These are phyloP conservation scores for Drosophila cognata DNA, from an alignment of 2,888 invertebrate genomes.

Conservation along the genomic window DNA sequence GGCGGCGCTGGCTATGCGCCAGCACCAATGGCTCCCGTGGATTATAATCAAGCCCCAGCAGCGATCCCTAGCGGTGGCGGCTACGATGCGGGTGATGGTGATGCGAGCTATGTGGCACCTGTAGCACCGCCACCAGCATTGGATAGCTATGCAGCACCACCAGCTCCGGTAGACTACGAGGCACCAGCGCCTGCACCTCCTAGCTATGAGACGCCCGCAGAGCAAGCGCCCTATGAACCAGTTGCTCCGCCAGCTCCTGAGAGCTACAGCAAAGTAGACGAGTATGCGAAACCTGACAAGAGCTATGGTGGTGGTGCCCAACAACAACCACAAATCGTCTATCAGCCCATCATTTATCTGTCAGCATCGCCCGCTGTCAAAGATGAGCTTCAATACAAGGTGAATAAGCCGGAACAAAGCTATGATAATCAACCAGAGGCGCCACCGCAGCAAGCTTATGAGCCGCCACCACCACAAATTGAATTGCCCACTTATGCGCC, in stretches of 20 bases:
- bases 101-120: conserved; percentile 56
- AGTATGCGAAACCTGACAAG: conserved; percentile 33
- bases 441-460: conserved; percentile 4
- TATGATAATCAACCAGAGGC: conserved; percentile 26
- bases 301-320: conserved; percentile 31
- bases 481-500: conserved; percentile 15
- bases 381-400: conserved; percentile 9
- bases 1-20: conserved; percentile 40
- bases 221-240: conserved; percentile 30
- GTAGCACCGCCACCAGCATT: conserved; percentile 29
- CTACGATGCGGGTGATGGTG: conserved; percentile 55
- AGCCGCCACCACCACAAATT: conserved; percentile 8
- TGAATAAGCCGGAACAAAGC: conserved; percentile 10
- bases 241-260: conserved; percentile 35
- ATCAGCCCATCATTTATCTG: conserved; percentile 80
- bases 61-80: conserved; percentile 23
- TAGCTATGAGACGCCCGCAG: conserved; percentile 27
- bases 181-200: conserved; percentile 16
- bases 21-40: conserved; percentile 15
- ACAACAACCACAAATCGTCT: conserved; percentile 67
- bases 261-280: conserved; percentile 43
- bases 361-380: conserved; percentile 47
- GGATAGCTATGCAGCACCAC: conserved; percentile 18
- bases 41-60: conserved; percentile 35
- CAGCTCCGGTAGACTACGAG: conserved; percentile 26